Percentiles rank a stretch among this genome's conserved stretches.
phyloP scores from a whole-genome alignment of 2,888 invertebrate genomes.

The Stratiomys singularior region DNA sequence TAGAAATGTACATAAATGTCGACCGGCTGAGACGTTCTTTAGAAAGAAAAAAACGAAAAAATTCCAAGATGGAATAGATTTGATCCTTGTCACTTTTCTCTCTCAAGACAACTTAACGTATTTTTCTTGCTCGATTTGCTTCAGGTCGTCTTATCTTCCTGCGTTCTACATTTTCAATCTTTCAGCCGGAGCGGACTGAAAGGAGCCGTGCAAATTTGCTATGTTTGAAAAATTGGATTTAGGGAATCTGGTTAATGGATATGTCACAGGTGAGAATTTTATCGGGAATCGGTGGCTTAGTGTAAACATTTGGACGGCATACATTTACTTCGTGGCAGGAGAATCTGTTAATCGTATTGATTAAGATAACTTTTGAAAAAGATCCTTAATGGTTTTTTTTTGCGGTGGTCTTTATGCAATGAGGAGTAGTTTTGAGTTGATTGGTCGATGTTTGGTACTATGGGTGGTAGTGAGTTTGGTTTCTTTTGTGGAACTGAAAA shows the following conservation, averaged over 20 bases:
- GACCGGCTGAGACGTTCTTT: too few relatives aligned
- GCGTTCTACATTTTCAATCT: not conserved
- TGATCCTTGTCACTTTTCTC: slow-evolving; percentile 24
- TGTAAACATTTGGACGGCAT: too few relatives aligned
- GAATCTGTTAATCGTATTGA: too few relatives aligned
- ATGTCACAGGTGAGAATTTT: not conserved
- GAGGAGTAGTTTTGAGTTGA: too few relatives aligned
- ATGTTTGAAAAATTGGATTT: slow-evolving; percentile 26
- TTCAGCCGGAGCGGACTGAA: not conserved
- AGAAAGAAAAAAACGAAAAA: too few relatives aligned
- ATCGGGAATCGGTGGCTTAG: not conserved
- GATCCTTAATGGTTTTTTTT: not conserved
- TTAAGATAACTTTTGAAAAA: too few relatives aligned
- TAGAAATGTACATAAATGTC: too few relatives aligned
- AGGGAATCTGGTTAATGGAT: not conserved
- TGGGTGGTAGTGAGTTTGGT: too few relatives aligned
- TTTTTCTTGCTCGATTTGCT: not conserved
- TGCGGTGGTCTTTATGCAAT: too few relatives aligned
- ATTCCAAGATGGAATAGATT: slow-evolving; percentile 1
- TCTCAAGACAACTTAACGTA: not conserved
- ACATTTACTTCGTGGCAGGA: too few relatives aligned
- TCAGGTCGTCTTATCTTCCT: not conserved
- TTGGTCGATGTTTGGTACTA: too few relatives aligned
- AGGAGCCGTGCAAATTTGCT: slow-evolving; percentile 2
- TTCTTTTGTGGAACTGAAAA: too few relatives aligned